These are phyloP conservation scores for Dryobates pubescens DNA, from an alignment of 2,797 vertebrate genomes.

Conservation along the genomic window DNA sequence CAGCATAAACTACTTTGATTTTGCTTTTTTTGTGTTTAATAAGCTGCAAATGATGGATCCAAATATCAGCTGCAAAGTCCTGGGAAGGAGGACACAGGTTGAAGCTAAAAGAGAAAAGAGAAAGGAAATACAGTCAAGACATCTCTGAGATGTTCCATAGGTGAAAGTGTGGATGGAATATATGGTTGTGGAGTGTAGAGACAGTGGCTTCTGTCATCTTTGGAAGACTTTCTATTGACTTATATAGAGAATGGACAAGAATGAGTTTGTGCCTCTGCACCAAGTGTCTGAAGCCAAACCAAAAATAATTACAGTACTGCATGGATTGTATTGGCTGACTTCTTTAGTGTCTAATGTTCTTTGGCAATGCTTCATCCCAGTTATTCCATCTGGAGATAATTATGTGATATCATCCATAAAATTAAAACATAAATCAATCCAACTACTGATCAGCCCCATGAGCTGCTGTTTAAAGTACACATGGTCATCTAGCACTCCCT, in stretches of 20 bases:
- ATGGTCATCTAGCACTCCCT: constrained; percentile 32
- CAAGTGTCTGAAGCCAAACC: constrained; percentile 73
- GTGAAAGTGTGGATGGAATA: neutral
- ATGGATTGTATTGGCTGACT: constrained; percentile 69
- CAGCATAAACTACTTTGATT: constrained; percentile 31
- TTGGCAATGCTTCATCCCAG: constrained; percentile 75
- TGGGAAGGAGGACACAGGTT: neutral
- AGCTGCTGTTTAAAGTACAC: constrained; percentile 57
- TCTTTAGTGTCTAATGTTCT: constrained; percentile 72
- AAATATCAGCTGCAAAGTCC: neutral
- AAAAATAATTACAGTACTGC: constrained; percentile 77
- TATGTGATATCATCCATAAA: constrained; percentile 84
- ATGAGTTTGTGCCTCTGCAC: constrained; percentile 42
- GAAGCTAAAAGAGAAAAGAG: neutral
- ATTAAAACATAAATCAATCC: constrained; percentile 82
- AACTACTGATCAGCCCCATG: constrained; percentile 62
- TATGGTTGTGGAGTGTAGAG: neutral
- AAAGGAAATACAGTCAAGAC: neutral
- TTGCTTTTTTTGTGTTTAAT: constrained; percentile 14
- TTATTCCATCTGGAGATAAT: constrained; percentile 84
- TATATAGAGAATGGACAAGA: neutral
- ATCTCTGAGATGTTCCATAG: neutral
- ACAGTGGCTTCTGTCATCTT: neutral
- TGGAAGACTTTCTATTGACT: neutral
- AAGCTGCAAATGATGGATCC: neutral